Conservation (phyloP, 1,140 invertebrate genomes). For the Batillaria attramentaria region DNA sequence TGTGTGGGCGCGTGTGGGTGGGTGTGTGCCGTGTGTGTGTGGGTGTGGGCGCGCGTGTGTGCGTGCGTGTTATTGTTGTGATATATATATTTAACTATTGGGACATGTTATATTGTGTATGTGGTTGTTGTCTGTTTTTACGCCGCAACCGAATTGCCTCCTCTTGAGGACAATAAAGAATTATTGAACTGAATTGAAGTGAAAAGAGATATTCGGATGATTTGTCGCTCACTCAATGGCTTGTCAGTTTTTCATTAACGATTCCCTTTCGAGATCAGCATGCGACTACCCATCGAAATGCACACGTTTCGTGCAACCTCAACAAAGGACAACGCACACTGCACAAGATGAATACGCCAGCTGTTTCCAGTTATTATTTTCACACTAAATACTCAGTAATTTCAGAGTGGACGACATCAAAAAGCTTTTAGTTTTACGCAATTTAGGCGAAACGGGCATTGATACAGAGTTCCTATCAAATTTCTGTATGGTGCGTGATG, state of each 20-base stretch:
- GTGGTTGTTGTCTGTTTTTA: no score
- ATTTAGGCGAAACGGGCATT: background rate
- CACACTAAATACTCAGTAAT: background rate
- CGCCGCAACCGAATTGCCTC: no score
- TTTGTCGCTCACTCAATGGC: background rate
- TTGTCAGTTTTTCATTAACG: background rate
- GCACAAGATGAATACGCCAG: background rate
- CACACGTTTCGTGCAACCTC: constrained; percentile 28
- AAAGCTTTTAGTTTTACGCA: background rate
- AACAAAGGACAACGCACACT: background rate
- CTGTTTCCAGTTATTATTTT: background rate
- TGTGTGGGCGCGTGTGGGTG: background rate
- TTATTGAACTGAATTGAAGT: no score
- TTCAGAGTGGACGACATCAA: background rate
- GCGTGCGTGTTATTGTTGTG: no score
- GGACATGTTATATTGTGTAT: no score
- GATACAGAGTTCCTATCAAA: no score
- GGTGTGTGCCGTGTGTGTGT: constrained; percentile 15
- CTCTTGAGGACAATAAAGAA: no score
- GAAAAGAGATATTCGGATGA: background rate
- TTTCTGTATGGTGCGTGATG: no score
- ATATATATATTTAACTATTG: no score
- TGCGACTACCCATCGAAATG: background rate
- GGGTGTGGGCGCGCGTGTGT: constrained; percentile 10
- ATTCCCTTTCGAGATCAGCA: background rate